Evolutionary conservation across 1,140 invertebrate species (phyloP).

Genomic region (Eupeodes corollae): DNA sequence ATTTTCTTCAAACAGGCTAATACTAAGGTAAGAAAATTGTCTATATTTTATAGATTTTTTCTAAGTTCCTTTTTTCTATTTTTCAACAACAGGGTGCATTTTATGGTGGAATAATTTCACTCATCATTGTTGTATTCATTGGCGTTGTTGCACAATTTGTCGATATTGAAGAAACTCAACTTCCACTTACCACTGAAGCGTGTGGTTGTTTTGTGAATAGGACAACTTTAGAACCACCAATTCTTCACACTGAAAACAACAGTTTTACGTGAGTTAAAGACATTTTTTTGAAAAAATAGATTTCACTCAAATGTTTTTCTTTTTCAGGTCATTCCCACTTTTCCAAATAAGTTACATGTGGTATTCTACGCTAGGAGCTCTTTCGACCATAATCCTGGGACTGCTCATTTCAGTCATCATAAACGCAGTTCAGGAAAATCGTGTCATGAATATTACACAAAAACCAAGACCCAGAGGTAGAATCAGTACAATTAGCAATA

Average conservation of each 20-base stretch:
- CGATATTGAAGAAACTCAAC: slow-evolving; percentile 34
- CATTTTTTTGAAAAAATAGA: not conserved
- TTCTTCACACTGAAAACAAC: too few species aligned
- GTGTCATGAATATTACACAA: slow-evolving; percentile 21
- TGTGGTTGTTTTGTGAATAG: slow-evolving; percentile 38
- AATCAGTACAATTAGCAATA: too few species aligned
- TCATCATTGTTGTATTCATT: slow-evolving; percentile 39
- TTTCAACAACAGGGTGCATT: slow-evolving; percentile 36
- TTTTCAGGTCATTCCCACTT: slow-evolving; percentile 40
- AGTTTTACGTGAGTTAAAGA: slow-evolving; percentile 24
- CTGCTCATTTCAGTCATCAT: slow-evolving; percentile 58
- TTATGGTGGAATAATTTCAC: slow-evolving; percentile 39
- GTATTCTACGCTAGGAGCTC: slow-evolving; percentile 62
- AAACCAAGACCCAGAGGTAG: too few species aligned
- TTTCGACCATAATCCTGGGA: slow-evolving; percentile 58
- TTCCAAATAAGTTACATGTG: slow-evolving; percentile 55
- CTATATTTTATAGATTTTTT: not conserved
- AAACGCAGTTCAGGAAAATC: slow-evolving; percentile 37
- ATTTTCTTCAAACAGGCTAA: slow-evolving; percentile 83
- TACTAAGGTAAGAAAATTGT: slow-evolving; percentile 38
- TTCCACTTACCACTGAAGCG: slow-evolving; percentile 36
- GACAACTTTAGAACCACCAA: slow-evolving; percentile 16
- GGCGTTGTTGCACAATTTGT: slow-evolving; percentile 41
- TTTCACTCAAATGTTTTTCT: too few species aligned
- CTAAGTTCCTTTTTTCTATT: not conserved